phyloP scores from a whole-genome alignment of 2,888 invertebrate species.

The Platycheirus albimanus region DNA sequence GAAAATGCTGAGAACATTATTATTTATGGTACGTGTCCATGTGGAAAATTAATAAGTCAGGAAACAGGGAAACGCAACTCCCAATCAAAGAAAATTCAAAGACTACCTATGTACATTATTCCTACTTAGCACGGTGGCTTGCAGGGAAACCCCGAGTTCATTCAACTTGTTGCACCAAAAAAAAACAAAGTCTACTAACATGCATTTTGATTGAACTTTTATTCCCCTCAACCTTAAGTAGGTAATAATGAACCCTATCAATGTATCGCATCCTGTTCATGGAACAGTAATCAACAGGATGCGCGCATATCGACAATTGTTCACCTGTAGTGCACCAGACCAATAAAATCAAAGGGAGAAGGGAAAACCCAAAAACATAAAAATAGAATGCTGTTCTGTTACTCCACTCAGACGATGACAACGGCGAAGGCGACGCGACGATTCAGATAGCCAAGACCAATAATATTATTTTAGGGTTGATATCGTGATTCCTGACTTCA shows the following conservation, averaged over 20 bases:
- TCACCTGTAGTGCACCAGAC: slow-evolving; percentile 28
- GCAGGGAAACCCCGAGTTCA: slow-evolving; percentile 15
- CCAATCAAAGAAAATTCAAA: slow-evolving; percentile 32
- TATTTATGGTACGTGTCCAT: slow-evolving; percentile 57
- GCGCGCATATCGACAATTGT: slow-evolving; percentile 49
- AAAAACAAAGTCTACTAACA: no score
- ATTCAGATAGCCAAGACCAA: neutral
- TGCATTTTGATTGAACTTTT: neutral
- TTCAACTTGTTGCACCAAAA: slow-evolving; percentile 52
- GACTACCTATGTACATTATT: neutral
- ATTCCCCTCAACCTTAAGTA: slow-evolving; percentile 14
- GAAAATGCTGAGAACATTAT: slow-evolving; percentile 31
- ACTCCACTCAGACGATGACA: neutral
- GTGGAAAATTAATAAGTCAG: slow-evolving; percentile 64
- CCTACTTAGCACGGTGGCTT: no score
- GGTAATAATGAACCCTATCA: slow-evolving; percentile 36
- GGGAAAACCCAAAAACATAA: neutral
- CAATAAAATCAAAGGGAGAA: slow-evolving; percentile 41
- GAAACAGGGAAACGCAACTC: neutral
- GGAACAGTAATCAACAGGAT: slow-evolving; percentile 69
- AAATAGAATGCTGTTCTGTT: neutral
- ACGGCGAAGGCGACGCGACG: no score
- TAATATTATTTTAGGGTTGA: slow-evolving; percentile 1
- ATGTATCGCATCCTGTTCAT: slow-evolving; percentile 65
- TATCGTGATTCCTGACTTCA: slow-evolving; percentile 43